Evolutionary conservation across 2,113 vertebrate genomes (phyloP).

Genomic region (Bothrops jararaca): DNA sequence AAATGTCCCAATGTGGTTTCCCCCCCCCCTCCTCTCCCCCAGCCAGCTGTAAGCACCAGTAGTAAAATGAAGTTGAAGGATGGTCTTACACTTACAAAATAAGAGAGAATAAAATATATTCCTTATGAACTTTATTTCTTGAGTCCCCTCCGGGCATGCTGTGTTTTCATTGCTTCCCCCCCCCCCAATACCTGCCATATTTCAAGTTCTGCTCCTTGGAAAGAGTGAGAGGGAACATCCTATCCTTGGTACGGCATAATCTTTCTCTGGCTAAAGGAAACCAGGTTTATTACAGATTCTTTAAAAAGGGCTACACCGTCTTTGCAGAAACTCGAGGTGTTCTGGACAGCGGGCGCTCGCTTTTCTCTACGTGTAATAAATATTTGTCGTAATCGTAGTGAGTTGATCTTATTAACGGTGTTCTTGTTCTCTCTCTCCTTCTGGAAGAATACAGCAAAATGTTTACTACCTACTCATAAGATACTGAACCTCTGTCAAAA

Average conservation of each 20-base stretch:
- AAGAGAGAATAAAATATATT: neutral
- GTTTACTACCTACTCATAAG: slow-evolving; percentile 36
- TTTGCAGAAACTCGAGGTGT: neutral
- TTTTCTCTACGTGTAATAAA: slow-evolving; percentile 19
- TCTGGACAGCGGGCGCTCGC: neutral
- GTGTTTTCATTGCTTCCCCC: neutral
- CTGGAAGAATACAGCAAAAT: slow-evolving; percentile 36
- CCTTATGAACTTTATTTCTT: neutral
- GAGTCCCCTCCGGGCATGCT: neutral
- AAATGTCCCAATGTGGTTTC: fast-evolving
- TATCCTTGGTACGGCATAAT: neutral
- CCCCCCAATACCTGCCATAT: fast-evolving
- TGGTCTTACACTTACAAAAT: neutral
- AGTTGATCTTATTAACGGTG: slow-evolving; percentile 34
- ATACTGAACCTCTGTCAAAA: slow-evolving; percentile 48
- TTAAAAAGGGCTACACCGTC: neutral
- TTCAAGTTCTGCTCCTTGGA: fast-evolving
- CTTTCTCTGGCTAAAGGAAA: fast-evolving
- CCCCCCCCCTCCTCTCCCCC: fast-evolving
- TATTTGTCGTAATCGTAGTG: slow-evolving; percentile 1
- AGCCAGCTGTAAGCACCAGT: neutral
- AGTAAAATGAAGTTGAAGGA: neutral
- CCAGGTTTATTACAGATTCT: neutral
- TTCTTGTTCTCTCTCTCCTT: neutral
- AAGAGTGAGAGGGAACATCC: neutral